Evolutionary conservation across 2,113 vertebrate species (phyloP).

Genomic region (Dermatemys mawii): DNA sequence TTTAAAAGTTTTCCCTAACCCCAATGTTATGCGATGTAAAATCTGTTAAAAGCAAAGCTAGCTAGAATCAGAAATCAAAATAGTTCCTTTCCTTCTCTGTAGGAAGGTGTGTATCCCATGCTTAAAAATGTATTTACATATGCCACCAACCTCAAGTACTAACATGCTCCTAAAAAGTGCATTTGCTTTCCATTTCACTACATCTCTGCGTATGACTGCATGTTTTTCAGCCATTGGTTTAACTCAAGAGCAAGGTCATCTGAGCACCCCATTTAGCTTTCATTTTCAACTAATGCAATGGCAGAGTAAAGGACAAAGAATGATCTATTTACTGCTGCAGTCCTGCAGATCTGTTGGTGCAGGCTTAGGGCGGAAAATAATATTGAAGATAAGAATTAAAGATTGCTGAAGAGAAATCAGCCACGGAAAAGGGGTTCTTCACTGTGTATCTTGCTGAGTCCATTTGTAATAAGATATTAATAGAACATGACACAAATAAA

Average conservation of each 20-base stretch:
- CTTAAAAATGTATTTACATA: not conserved
- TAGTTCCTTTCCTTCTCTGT: not conserved
- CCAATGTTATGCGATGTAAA: not conserved
- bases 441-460: not conserved
- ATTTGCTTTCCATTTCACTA: not conserved
- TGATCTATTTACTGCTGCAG: not conserved
- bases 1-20: not conserved
- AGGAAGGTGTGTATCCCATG: not conserved
- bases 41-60: rapidly evolving
- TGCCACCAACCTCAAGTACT: not conserved
- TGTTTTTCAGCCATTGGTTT: not conserved
- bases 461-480: constrained; percentile 21
- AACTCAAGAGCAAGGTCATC: not conserved
- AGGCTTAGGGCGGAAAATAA: not conserved
- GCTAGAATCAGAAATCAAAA: not conserved
- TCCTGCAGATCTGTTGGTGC: not conserved
- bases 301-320: not conserved
- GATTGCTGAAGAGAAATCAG: not conserved
- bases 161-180: not conserved
- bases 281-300: not conserved
- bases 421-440: not conserved
- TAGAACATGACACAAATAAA: constrained; percentile 12
- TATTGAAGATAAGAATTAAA: not conserved
- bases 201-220: not conserved
- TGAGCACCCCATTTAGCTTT: not conserved